Percentiles rank a stretch among this genome's conserved stretches.
Evolutionary conservation across 2,888 invertebrate species (phyloP).

Genomic region (Pocota personata): DNA sequence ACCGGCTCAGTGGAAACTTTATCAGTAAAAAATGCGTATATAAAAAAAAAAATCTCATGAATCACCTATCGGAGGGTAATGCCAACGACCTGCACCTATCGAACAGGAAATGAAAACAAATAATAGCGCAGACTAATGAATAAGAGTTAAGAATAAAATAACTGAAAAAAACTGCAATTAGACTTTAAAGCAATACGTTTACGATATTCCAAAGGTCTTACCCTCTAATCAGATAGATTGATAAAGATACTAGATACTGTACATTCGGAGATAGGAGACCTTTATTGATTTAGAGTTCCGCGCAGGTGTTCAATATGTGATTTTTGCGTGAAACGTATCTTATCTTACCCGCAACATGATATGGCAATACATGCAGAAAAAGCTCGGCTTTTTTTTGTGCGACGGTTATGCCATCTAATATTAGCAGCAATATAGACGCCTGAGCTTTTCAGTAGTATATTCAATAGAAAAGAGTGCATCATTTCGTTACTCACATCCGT

Average conservation of each 20-base stretch:
- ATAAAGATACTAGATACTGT: background rate
- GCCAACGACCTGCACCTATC: background rate
- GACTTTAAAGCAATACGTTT: background rate
- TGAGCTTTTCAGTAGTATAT: too few species aligned
- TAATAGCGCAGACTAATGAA: background rate
- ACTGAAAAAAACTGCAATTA: background rate
- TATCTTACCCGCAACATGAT: background rate
- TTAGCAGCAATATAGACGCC: too few species aligned
- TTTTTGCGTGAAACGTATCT: slow-evolving; percentile 3
- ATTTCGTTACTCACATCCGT: too few species aligned
- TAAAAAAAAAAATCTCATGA: background rate
- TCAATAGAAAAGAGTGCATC: too few species aligned
- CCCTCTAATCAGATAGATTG: background rate
- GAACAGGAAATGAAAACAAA: background rate
- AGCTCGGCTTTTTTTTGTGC: background rate
- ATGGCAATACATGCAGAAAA: background rate
- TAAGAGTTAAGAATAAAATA: background rate
- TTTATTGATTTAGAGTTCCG: background rate
- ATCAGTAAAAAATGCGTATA: background rate
- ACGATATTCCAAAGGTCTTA: background rate
- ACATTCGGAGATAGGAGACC: background rate
- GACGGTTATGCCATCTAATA: background rate
- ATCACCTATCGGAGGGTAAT: background rate
- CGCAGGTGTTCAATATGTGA: slow-evolving; percentile 16
- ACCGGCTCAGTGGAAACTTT: background rate